Conservation (phyloP, 2,113 vertebrate genomes). For the Sialia sialis region DNA sequence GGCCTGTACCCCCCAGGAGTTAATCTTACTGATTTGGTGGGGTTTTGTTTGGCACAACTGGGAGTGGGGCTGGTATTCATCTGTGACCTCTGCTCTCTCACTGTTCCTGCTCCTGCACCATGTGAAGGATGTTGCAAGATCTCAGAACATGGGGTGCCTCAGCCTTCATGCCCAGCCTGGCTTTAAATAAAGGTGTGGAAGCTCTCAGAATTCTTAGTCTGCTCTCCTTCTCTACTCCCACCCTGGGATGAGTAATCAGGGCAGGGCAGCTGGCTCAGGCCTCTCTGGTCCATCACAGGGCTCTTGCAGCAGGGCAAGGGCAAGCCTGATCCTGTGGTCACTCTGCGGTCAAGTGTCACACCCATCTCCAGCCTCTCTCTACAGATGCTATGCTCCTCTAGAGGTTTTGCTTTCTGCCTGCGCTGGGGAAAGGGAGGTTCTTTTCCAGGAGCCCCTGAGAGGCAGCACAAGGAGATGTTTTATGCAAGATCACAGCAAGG, state of each 20-base stretch:
- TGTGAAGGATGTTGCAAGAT: accelerated
- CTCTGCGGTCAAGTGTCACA: not conserved
- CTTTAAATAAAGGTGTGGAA: not conserved
- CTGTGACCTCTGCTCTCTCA: not conserved
- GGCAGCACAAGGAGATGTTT: not conserved
- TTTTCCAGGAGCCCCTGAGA: not conserved
- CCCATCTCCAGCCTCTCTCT: not conserved
- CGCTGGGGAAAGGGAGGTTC: accelerated
- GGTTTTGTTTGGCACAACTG: accelerated
- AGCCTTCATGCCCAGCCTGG: not conserved
- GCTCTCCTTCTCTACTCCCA: not conserved
- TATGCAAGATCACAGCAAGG: not conserved
- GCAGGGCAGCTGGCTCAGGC: not conserved
- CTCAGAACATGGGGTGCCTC: accelerated
- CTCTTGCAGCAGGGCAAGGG: not conserved
- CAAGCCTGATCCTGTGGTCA: not conserved
- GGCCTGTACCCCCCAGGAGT: accelerated
- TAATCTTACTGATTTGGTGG: not conserved
- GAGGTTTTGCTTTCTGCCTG: not conserved
- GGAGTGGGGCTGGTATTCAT: not conserved
- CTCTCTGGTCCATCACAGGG: not conserved
- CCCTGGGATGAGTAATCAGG: not conserved
- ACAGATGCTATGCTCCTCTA: not conserved
- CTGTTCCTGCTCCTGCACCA: not conserved
- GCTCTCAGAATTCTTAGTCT: not conserved